Base-by-base conservation (phyloP, 2,113 vertebrate species). In the Heliornis fulica region DNA sequence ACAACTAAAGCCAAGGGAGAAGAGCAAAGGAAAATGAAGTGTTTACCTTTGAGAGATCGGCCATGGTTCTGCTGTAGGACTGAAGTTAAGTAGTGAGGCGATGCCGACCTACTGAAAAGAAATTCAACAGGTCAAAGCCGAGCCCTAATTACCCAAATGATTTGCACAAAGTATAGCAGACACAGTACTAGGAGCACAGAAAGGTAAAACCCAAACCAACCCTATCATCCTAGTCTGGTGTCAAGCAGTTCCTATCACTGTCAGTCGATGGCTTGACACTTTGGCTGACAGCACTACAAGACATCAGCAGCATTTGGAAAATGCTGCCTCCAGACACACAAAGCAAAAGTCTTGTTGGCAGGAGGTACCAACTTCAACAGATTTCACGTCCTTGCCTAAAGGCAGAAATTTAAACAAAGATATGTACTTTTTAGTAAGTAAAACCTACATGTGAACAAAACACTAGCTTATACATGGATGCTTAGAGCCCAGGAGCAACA, bases 41-140 rank as follows among this genome's bases (percentile, higher is more conserved):
- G 14, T 22, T 98, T 98, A 99, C 99, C 99, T 99, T 99, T 99
- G 86, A 99, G 98, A 93, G 98, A 98, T 96, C 97, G 99, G 96
- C 98, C 87, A 36, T 98, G 98, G 57, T 92, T 98, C 98, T 99
- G 99, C 96, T 99, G 98, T 97, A 99, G 93, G 77, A 98, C 96
- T 91, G 98, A 98, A 74, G 93, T 98, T 93, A 99, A 97, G 97
- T 99, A 99, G 81, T 98, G 98, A 98, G 99, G 98, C 89, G 99
- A 99, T 11, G 98, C 98, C 38, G 99, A 99, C 97, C 98, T 98
- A 98, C 99, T 99, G 97, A 53, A 97, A 97, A 95, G 60, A 97
- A 89, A 97, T 81, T 79, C 50, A 95, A 69, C 56, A 83, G 87
- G 68, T 69, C 87, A 96, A 95, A 95, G 61, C 21, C 75, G 68